These are phyloP conservation scores for Diceros bicornis DNA, from an alignment of 2,797 vertebrate genomes.

Conservation along the genomic window DNA sequence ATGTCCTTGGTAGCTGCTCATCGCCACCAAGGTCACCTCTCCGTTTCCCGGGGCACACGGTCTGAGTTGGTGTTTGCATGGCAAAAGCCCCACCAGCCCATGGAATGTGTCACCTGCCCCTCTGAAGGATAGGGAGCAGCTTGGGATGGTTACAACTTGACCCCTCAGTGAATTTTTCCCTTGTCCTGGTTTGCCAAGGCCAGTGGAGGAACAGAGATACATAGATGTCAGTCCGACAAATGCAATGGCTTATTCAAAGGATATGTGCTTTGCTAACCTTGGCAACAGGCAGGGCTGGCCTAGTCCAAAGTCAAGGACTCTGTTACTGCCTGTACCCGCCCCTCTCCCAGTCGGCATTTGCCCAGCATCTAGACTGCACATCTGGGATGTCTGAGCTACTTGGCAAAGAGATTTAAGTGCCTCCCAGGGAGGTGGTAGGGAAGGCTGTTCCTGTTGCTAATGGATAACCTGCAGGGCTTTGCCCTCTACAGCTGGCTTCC, in stretches of 20 bases:
- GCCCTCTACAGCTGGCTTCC: background rate
- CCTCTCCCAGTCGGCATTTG: background rate
- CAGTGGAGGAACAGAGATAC: background rate
- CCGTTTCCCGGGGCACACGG: background rate
- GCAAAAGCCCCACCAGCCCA: background rate
- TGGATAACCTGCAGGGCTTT: background rate
- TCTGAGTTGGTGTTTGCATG: background rate
- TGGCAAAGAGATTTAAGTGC: background rate
- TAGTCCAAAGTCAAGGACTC: background rate
- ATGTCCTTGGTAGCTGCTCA: background rate
- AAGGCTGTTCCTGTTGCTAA: background rate
- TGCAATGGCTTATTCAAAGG: constrained; percentile 27
- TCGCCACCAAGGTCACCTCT: background rate
- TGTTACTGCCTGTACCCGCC: background rate
- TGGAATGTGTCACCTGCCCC: background rate
- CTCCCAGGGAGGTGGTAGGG: background rate
- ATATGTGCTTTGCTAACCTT: constrained; percentile 42
- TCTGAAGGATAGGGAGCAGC: background rate
- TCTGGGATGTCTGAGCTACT: background rate
- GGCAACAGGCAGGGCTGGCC: background rate
- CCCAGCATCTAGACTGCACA: background rate
- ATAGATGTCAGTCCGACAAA: background rate
- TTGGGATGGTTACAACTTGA: background rate
- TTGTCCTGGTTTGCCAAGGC: constrained; percentile 42
- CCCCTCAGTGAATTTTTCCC: background rate